Evolutionary conservation across 30 jellyfish, hydroid and myxozoan genomes (phyloP), one percentile per base, ranked within the genome.

Genomic region (Haliclystus octoradiatus): DNA sequence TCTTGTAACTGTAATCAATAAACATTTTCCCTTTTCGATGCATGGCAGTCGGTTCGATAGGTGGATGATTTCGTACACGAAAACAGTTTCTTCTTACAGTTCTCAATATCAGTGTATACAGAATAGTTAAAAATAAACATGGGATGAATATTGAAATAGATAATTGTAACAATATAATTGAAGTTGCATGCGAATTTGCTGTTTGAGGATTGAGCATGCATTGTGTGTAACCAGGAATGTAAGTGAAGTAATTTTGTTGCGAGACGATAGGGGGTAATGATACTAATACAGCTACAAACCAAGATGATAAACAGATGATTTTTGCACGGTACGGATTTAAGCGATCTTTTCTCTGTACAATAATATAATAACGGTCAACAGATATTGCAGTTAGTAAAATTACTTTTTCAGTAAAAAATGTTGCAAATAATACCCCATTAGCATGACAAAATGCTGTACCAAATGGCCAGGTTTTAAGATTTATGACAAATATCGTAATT

Each of bases 11-110:
- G 80, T 80, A 80, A 68, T 89, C 98, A 32, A 89, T 89, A 49
- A 80, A 80, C 64, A 71, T 27, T 51, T 81, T 80, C 22, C 94
- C 93, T 52, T 71, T 76, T 13, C 88, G 79, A 66, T 80, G 95
- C 93, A 77, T 80, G 5, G 98, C 94, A 28, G 95, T 89, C 63
- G 94, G 98, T 51, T 91, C 72, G 7, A 80, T 83, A 2, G 95
- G 93, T n/a, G 94, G 93, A 66, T 89, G 98, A 60, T 89, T 82
- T 75, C 81, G 95, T 28, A 89, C 93, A 69, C 98, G 84, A 51
- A 80, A 80, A 68, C 94, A 75, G 49, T 89, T 89, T 19, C 95
- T 50, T 9, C 95, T 78, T 12, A 89, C 95, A 28, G 93, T 89
- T 30, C 98, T 50, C n/a, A 89, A 63, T n/a, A 89, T 89, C 25